Base-by-base conservation (phyloP, 1,140 invertebrate species). In the Aphis gossypii region DNA sequence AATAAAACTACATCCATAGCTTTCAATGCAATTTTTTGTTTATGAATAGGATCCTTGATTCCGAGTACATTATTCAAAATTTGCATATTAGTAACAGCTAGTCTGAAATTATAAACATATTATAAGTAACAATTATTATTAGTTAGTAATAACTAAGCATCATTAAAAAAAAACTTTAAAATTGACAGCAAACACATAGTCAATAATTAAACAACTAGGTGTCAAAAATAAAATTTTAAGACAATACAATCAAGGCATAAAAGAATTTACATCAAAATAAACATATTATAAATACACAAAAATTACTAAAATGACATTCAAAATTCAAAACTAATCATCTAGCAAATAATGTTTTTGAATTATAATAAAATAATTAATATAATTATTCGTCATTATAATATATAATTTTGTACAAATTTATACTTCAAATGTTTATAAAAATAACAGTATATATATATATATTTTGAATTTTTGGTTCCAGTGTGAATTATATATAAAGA, bases 1-100 rank as follows among this genome's bases (percentile, higher is more conserved):
- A 99, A 99, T 21, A 99, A 96, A 20, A 99, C 98, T 94, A 99
- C 97, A 95, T 99, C 99, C 98, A 99, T 99, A 68, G 99, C 98
- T 96, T 99, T 99, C 46, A 99, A 96, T 8, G 98, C 97, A 93
- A 99, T 97, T 96, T 99, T 99, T 96, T 99, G 98, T 95, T 98
- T 98, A 95, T 99, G 98, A 94, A 99, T 99, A 30, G 98, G 98
- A 96, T 99, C 98, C 95, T 99, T 99, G 94, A 99, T 99, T n/a
- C 98, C 98, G 94, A 99, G 96, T 60, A 97, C 96, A 95, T 97
- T 97, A 95, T 96, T 97, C 84, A 99, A 96, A 95, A 98, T 98
- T 94, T 98, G 97, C 96, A 98, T 97, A 95, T 98, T 98, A 96
- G 98, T 98, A 46, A 98, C 98, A 94, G 98, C 98, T 95, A 99